Percentiles rank a stretch among this genome's conserved stretches.
Conservation (phyloP, 2,797 vertebrate species). For the Calcarius lapponicus region DNA sequence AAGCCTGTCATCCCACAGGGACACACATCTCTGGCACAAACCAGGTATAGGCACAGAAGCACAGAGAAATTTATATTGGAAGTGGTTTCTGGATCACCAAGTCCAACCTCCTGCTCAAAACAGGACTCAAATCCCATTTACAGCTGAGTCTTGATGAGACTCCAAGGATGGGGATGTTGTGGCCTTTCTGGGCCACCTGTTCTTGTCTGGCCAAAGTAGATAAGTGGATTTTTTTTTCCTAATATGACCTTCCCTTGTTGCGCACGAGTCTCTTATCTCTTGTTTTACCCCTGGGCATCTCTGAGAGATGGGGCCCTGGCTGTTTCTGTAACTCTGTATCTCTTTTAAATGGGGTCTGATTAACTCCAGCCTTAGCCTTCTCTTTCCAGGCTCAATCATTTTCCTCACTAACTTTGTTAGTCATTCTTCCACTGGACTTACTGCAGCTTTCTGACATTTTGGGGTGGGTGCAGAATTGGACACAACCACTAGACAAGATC, state of each 20-base stretch:
- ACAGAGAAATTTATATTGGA: background rate
- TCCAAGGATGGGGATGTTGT: background rate
- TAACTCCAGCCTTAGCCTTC: background rate
- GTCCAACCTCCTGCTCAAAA: background rate
- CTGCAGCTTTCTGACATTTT: background rate
- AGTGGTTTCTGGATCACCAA: background rate
- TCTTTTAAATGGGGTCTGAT: background rate
- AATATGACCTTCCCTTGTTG: background rate
- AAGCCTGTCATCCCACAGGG: background rate
- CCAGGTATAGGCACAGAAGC: background rate
- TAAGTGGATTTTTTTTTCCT: background rate
- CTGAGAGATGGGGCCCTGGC: background rate
- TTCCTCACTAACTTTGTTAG: background rate
- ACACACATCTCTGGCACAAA: rapidly evolving
- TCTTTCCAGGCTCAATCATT: background rate
- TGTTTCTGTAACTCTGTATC: background rate
- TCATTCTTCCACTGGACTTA: background rate
- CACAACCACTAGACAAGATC: rapidly evolving
- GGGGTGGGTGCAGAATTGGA: background rate
- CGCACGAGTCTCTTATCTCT: background rate
- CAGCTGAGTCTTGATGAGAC: background rate
- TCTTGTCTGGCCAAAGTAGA: background rate
- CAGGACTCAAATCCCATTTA: background rate
- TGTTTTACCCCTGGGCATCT: background rate
- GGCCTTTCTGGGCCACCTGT: background rate